Conservation (phyloP, 2,888 invertebrate species). For the Athalia rosae region DNA sequence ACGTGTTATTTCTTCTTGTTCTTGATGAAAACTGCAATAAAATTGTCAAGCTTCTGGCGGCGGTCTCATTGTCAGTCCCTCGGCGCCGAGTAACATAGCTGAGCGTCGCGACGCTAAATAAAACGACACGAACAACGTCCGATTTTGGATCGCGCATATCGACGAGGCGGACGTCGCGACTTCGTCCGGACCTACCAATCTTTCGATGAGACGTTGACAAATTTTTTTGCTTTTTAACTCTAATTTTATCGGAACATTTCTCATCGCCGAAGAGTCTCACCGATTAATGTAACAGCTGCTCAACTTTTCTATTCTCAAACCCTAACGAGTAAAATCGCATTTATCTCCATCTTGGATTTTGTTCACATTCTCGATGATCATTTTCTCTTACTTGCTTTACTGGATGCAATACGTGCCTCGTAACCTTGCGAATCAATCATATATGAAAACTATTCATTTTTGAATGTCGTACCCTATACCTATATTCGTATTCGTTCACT, state of each 20-base stretch:
- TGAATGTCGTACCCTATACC: too few species aligned
- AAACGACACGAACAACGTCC: slow-evolving; percentile 6
- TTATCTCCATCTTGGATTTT: too few species aligned
- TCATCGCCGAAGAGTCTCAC: slow-evolving; percentile 15
- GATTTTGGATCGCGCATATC: slow-evolving; percentile 26
- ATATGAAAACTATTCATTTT: too few species aligned
- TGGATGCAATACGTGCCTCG: too few species aligned
- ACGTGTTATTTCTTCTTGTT: not conserved
- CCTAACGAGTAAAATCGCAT: too few species aligned
- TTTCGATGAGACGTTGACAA: slow-evolving; percentile 29
- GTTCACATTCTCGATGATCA: too few species aligned
- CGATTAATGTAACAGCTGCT: slow-evolving; percentile 4
- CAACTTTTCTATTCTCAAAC: not conserved
- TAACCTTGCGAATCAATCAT: too few species aligned
- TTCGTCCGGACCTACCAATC: not conserved
- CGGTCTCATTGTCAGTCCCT: slow-evolving; percentile 31
- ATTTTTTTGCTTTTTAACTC: slow-evolving; percentile 1
- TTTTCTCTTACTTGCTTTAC: too few species aligned
- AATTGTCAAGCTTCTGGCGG: slow-evolving; percentile 35
- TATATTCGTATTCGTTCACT: too few species aligned
- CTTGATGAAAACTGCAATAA: slow-evolving; percentile 25
- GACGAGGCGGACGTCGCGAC: slow-evolving; percentile 6
- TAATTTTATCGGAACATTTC: slow-evolving; percentile 21
- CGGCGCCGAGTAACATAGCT: slow-evolving; percentile 39
- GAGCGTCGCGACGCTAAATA: slow-evolving; percentile 41